phyloP scores from a whole-genome alignment of 2,113 vertebrate species.

The Bubo scandiacus region DNA sequence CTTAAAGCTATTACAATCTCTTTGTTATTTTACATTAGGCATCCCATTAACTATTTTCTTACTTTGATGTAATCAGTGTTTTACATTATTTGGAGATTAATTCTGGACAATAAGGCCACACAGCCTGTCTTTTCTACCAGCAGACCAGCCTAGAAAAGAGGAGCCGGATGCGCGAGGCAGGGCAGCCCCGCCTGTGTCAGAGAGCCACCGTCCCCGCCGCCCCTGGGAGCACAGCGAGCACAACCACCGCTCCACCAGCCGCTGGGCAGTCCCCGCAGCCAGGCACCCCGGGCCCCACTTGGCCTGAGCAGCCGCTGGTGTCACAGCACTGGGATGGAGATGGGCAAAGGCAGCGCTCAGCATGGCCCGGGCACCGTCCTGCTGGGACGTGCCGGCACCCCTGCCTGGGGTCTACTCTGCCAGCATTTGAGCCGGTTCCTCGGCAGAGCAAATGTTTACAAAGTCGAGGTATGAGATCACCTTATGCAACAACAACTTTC shows the following conservation, averaged over 20 bases:
- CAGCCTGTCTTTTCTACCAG: background rate
- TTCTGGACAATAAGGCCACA: background rate
- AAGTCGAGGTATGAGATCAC: background rate
- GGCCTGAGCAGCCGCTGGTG: background rate
- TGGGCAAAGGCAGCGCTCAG: rapidly evolving
- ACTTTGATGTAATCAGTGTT: constrained; percentile 13
- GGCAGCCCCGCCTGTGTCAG: background rate
- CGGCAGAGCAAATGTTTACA: background rate
- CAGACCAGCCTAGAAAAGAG: background rate
- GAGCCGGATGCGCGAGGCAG: rapidly evolving
- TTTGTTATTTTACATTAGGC: constrained; percentile 41
- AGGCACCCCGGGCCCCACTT: background rate
- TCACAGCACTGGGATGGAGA: too few species aligned
- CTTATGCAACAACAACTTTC: background rate
- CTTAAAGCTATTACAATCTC: constrained; percentile 57
- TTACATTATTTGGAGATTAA: constrained; percentile 38
- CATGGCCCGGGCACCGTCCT: background rate
- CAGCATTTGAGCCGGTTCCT: background rate
- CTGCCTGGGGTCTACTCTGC: too few species aligned
- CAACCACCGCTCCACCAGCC: too few species aligned
- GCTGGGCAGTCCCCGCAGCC: background rate
- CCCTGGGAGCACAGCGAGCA: background rate
- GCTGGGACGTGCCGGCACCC: background rate
- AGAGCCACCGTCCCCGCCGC: rapidly evolving
- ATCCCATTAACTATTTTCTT: constrained; percentile 58